phyloP scores from a whole-genome alignment of 2,888 invertebrate species.

The Prosopocoilus inquinatus region DNA sequence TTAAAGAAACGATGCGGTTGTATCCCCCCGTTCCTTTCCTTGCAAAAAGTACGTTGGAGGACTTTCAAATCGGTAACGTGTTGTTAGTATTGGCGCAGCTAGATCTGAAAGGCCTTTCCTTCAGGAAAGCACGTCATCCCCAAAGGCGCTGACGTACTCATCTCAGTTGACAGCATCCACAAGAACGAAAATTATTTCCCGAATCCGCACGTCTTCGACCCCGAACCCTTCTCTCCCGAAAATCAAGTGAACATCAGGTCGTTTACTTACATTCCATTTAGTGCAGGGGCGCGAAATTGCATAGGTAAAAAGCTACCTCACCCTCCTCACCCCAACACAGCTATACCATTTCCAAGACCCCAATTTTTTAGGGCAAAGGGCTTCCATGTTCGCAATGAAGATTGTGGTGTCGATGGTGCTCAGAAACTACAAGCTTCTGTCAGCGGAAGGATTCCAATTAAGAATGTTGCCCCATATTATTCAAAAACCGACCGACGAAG shows the following conservation, averaged over 20 bases:
- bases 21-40: slow-evolving; percentile 40
- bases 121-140: too few species aligned
- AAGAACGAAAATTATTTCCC: slow-evolving; percentile 53
- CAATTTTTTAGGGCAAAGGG: slow-evolving; percentile 48
- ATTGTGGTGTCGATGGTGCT: slow-evolving; percentile 54
- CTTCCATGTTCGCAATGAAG: slow-evolving; percentile 58
- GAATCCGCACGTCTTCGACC: slow-evolving; percentile 53
- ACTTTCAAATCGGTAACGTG: slow-evolving; percentile 16
- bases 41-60: slow-evolving; percentile 29
- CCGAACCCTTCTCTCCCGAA: slow-evolving; percentile 52
- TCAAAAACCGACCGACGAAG: too few species aligned
- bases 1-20: slow-evolving; percentile 39
- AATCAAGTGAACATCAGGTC: slow-evolving; percentile 43
- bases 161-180: slow-evolving; percentile 53
- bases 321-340: background rate
- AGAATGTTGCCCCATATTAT: too few species aligned
- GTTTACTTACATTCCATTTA: slow-evolving; percentile 59
- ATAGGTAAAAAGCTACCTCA: slow-evolving; percentile 51
- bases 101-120: too few species aligned
- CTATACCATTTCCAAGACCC: too few species aligned
- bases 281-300: slow-evolving; percentile 63
- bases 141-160: slow-evolving; percentile 40
- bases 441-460: background rate
- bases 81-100: too few species aligned
- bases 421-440: slow-evolving; percentile 48